Conservation (phyloP, 1,140 invertebrate species). For the Tetragonula clypearis region DNA sequence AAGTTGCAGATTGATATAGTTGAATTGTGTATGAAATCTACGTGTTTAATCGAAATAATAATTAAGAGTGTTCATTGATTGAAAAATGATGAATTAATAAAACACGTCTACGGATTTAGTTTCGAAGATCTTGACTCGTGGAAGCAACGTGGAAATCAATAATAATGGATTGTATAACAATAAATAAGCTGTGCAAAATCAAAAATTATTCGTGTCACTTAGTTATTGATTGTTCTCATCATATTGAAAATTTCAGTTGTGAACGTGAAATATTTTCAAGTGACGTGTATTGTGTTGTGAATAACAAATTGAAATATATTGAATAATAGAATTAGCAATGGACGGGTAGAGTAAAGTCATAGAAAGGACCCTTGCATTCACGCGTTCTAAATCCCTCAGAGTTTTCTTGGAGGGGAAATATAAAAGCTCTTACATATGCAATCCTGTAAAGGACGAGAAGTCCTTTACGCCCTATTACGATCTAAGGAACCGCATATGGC, state of each 20-base stretch:
- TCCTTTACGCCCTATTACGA: background rate
- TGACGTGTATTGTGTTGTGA: too few relatives aligned
- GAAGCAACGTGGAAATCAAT: too few relatives aligned
- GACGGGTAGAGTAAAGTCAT: background rate
- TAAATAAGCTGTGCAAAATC: background rate
- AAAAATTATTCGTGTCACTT: too few relatives aligned
- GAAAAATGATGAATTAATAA: too few relatives aligned
- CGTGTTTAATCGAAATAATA: too few relatives aligned
- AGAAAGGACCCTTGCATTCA: constrained; percentile 5
- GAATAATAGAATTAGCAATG: background rate
- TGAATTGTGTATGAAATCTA: too few relatives aligned
- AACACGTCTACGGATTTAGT: too few relatives aligned
- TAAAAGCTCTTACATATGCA: constrained; percentile 14
- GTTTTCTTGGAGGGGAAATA: background rate
- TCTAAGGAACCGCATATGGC: background rate
- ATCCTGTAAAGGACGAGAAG: background rate
- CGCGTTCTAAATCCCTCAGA: background rate
- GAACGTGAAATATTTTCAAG: background rate
- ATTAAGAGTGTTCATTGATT: too few relatives aligned
- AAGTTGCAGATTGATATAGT: too few relatives aligned
- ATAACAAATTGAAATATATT: background rate
- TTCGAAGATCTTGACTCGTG: too few relatives aligned
- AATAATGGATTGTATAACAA: too few relatives aligned
- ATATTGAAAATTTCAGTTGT: background rate
- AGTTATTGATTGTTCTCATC: too few relatives aligned